Percentiles rank a stretch among this genome's conserved stretches.
These are phyloP conservation scores for Indri indri DNA, from an alignment of 2,113 vertebrate genomes.

Conservation along the genomic window DNA sequence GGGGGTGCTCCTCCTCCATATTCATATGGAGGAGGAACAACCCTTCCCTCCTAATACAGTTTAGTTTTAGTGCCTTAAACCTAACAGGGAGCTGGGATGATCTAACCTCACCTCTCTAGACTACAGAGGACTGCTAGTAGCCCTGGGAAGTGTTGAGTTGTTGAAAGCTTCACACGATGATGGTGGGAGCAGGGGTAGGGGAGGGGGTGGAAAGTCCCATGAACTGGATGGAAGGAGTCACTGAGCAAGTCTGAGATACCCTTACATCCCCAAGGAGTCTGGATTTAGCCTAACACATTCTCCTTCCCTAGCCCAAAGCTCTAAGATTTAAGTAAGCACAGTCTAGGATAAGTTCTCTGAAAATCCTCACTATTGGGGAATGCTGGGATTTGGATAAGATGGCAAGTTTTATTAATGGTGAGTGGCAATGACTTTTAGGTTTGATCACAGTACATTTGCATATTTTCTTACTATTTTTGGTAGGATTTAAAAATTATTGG, in stretches of 20 bases:
- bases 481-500: neutral
- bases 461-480: neutral
- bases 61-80: neutral
- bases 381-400: neutral
- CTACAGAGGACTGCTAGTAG: neutral
- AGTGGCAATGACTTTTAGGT: neutral
- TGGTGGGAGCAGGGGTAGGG: too few relatives aligned
- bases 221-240: neutral
- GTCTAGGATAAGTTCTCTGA: neutral
- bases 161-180: neutral
- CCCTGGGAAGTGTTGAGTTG: neutral
- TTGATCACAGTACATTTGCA: neutral
- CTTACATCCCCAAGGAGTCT: neutral
- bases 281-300: neutral
- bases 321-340: neutral
- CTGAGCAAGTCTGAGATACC: neutral
- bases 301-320: neutral
- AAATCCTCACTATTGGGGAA: neutral
- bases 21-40: neutral
- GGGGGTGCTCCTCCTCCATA: too few relatives aligned
- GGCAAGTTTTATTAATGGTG: neutral
- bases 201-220: neutral
- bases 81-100: neutral
- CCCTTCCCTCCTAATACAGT: too few relatives aligned
- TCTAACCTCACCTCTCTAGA: neutral